Evolutionary conservation across 30 jellyfish, hydroid and myxozoan species (phyloP).

Genomic region (Turritopsis dohrnii): DNA sequence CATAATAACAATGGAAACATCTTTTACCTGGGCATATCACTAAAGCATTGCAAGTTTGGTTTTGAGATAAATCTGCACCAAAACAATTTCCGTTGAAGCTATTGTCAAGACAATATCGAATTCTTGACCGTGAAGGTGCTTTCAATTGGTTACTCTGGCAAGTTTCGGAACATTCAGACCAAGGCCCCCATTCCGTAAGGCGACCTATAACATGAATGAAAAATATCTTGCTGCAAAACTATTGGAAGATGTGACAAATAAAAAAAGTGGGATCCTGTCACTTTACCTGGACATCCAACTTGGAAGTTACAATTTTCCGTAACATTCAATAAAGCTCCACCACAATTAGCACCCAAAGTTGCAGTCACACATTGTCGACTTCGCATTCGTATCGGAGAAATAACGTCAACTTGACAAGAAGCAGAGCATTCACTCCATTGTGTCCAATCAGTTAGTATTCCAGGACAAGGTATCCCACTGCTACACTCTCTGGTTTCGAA

Average conservation of each 20-base stretch:
- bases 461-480: slow-evolving; percentile 22
- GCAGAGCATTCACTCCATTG: slow-evolving; percentile 13
- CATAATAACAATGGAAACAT: no score
- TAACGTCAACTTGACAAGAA: background rate
- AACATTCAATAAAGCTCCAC: background rate
- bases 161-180: slow-evolving; percentile 22
- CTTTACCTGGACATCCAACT: slow-evolving; percentile 37
- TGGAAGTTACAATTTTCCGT: slow-evolving; percentile 10
- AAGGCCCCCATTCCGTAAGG: slow-evolving; percentile 26
- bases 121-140: slow-evolving; percentile 20
- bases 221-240: no score
- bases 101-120: slow-evolving; percentile 6
- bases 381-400: background rate
- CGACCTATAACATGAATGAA: no score
- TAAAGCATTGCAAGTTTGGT: slow-evolving; percentile 6
- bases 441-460: background rate
- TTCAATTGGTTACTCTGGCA: background rate
- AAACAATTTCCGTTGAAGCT: slow-evolving; percentile 1
- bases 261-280: no score
- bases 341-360: slow-evolving; percentile 28
- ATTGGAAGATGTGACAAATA: no score
- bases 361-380: background rate
- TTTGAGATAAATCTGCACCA: slow-evolving; percentile 9
- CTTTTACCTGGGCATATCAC: slow-evolving; percentile 28
- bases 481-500: background rate